Evolutionary conservation across 2,113 vertebrate genomes (phyloP), one percentile per base, ranked within the genome.

Genomic region (Campylorhamphus procurvoides): DNA sequence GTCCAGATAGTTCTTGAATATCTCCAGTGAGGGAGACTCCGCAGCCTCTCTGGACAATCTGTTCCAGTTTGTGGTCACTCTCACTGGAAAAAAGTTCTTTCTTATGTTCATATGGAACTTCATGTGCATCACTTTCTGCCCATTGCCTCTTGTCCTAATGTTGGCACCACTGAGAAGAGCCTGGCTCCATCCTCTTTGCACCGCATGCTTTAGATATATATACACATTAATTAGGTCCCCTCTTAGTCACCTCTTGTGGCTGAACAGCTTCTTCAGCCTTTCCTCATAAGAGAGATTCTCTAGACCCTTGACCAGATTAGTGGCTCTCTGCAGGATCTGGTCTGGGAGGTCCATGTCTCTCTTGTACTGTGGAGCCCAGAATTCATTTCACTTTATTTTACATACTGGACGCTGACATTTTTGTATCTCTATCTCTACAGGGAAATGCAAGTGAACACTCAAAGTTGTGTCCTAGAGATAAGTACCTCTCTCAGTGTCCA

Each of bases 151-250:
- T 59, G 20, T 56, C 3, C 8, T n/a, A 9, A 13, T 59, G 12
- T n/a, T 24, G 19, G 60, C 33, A 24, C 8, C 16, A 6, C 23
- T 0, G 0, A 39, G 22, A 52, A 69, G 7, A 17, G 37, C 33
- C 44, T 74, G 44, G 8, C 6, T 46, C 62, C 39, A 46, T 40
- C 13, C 7, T 75, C 28, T 60, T 39, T 23, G 14, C 7, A 53
- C 10, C 18, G 15, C 16, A 52, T 0, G 0, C 15, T n/a, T 59
- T 46, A 46, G 16, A 12, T 39, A 40, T 46, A 67, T 29, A 52
- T 20, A 29, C 7, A 53, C 46, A 28, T 68, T 35, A 28, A 18
- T 68, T 37, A 68, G 13, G 24, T 24, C 4, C 10, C 56, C 15
- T 39, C 28, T 46, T 44, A 66, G 27, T 17, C 28, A 8, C 33